These are phyloP conservation scores for Podarcis siculus DNA, from an alignment of 2,797 vertebrate species.

Conservation along the genomic window DNA sequence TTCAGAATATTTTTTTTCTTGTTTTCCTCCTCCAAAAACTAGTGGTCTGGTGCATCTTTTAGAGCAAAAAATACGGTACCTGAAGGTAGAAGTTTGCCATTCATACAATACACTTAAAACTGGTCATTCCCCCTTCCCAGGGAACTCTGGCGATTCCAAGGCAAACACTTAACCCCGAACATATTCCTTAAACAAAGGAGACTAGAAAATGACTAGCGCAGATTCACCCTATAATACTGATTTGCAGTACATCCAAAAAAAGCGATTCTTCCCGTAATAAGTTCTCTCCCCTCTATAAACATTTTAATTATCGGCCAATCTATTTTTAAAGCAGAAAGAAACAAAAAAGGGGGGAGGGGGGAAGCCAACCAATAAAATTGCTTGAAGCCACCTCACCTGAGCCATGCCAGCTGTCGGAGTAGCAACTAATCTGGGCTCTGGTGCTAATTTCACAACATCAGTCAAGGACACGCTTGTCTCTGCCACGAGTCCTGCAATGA, in stretches of 20 bases:
- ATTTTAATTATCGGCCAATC: neutral
- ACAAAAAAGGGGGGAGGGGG: neutral
- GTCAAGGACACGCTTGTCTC: slow-evolving; percentile 78
- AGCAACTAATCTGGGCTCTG: slow-evolving; percentile 78
- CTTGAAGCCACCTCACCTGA: slow-evolving; percentile 77
- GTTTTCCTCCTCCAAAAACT: too few relatives aligned
- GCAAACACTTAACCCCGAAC: neutral
- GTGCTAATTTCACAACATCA: slow-evolving; percentile 82
- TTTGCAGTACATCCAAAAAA: neutral
- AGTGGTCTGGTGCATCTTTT: too few relatives aligned
- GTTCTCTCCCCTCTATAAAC: neutral
- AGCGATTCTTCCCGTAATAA: neutral
- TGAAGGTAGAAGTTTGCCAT: neutral
- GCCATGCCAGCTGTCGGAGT: slow-evolving; percentile 76
- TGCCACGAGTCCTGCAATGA: slow-evolving; percentile 79
- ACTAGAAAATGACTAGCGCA: neutral
- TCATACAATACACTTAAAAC: neutral
- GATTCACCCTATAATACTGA: neutral
- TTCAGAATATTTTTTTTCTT: too few relatives aligned
- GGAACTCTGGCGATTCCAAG: neutral
- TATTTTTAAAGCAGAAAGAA: slow-evolving; percentile 22
- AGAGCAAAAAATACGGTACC: neutral
- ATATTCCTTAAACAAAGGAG: neutral
- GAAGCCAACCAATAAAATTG: neutral
- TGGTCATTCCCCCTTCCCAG: neutral